A percentile compares a stretch with the other conserved stretches of the same genome.
Conservation (phyloP, 30 jellyfish, hydroid and myxozoan genomes). For the Aurelia sp. region DNA sequence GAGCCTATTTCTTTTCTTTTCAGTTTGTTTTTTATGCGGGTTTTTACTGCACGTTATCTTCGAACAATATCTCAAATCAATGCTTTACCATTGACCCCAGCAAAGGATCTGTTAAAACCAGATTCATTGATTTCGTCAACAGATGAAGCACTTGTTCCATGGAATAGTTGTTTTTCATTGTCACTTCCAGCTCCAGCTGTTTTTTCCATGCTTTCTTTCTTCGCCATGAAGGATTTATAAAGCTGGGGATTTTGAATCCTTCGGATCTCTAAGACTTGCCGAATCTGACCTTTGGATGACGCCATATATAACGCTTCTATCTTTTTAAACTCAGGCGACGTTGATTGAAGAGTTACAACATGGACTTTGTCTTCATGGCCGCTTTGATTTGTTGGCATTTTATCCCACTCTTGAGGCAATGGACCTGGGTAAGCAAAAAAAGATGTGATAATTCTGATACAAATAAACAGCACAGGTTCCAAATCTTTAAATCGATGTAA, state of each 20-base stretch:
- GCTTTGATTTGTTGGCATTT: slow-evolving; percentile 16
- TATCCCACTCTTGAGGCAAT: slow-evolving; percentile 31
- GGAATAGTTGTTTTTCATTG: slow-evolving; percentile 54
- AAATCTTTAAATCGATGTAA: too few relatives aligned
- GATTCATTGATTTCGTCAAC: slow-evolving; percentile 35
- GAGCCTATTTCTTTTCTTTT: too few relatives aligned
- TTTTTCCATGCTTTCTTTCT: slow-evolving; percentile 47
- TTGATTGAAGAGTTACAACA: background rate
- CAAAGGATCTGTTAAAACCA: slow-evolving; percentile 43
- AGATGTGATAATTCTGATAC: too few relatives aligned
- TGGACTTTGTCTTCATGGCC: slow-evolving; percentile 14
- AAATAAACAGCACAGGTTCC: too few relatives aligned
- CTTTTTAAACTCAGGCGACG: slow-evolving; percentile 11
- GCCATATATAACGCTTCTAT: background rate
- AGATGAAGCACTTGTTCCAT: slow-evolving; percentile 45
- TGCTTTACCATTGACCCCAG: too few relatives aligned
- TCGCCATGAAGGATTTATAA: slow-evolving; percentile 24
- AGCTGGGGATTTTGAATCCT: slow-evolving; percentile 56
- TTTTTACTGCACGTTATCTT: too few relatives aligned
- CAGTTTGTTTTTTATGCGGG: too few relatives aligned
- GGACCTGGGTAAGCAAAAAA: background rate
- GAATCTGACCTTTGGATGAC: slow-evolving; percentile 1
- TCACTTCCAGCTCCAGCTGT: slow-evolving; percentile 6
- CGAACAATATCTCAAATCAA: too few relatives aligned
- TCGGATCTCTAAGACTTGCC: background rate